Conservation (phyloP, 2,888 invertebrate species). For the Agrotis ipsilon region DNA sequence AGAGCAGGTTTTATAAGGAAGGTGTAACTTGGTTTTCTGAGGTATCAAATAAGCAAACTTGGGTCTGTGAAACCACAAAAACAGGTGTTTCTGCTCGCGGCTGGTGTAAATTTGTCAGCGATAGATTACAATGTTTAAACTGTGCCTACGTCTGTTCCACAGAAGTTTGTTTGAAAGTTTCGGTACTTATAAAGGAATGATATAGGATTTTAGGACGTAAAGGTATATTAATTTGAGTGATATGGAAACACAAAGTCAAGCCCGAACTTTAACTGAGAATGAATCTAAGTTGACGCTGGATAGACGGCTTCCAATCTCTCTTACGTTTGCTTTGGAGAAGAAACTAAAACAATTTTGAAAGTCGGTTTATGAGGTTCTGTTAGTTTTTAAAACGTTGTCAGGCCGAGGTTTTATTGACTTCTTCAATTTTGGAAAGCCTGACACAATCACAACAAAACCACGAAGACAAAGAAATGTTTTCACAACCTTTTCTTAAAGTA, state of each 20-base stretch:
- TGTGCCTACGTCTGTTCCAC: constrained; percentile 47
- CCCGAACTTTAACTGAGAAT: not conserved
- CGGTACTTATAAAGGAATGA: constrained; percentile 13
- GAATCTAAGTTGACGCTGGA: not conserved
- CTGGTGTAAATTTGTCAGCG: constrained; percentile 59
- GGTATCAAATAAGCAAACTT: constrained; percentile 64
- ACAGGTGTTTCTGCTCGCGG: constrained; percentile 69
- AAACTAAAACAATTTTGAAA: not conserved
- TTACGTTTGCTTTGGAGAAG: not conserved
- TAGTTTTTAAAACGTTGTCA: not conserved
- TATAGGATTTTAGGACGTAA: not conserved
- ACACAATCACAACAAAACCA: too few species aligned
- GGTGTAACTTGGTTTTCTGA: constrained; percentile 15
- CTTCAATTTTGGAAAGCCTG: too few species aligned
- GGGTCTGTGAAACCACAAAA: constrained; percentile 68
- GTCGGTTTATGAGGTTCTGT: not conserved
- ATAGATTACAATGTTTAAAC: constrained; percentile 60
- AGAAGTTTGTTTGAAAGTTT: constrained; percentile 43
- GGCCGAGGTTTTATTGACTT: too few species aligned
- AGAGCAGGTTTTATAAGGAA: constrained; percentile 15
- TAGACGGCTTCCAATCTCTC: not conserved
- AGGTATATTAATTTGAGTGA: not conserved
- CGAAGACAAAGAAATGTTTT: too few species aligned
- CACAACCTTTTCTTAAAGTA: too few species aligned
- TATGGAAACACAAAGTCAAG: not conserved